Conservation (phyloP, 1,140 invertebrate genomes). For the Ericerus pela region DNA sequence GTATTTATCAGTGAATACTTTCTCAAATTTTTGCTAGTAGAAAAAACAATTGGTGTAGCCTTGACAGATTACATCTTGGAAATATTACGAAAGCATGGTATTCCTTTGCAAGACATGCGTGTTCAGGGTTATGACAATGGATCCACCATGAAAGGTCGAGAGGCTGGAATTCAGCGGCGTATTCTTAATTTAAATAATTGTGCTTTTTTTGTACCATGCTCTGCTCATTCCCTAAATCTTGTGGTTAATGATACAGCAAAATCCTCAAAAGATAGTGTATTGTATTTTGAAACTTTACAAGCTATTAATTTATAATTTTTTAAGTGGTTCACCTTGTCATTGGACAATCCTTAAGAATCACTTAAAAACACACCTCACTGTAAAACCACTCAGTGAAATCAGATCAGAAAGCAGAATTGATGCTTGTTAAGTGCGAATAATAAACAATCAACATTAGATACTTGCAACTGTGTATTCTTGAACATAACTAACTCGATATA, state of each 20-base stretch:
- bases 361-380: not conserved
- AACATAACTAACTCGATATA: too few relatives aligned
- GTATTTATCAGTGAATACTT: slow-evolving; percentile 23
- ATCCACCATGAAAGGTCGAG: slow-evolving; percentile 21
- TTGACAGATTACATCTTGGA: not conserved
- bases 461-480: too few relatives aligned
- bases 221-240: slow-evolving; percentile 28
- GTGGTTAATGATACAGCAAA: slow-evolving; percentile 26
- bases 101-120: slow-evolving; percentile 19
- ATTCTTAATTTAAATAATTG: slow-evolving; percentile 21
- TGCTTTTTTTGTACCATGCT: slow-evolving; percentile 24
- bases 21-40: slow-evolving; percentile 19
- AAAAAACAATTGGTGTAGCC: slow-evolving; percentile 6
- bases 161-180: slow-evolving; percentile 19
- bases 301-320: slow-evolving; percentile 22
- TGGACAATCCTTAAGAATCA: slow-evolving; percentile 16
- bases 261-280: slow-evolving; percentile 22
- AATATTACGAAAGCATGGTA: slow-evolving; percentile 8
- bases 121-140: slow-evolving; percentile 23
- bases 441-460: too few relatives aligned
- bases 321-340: slow-evolving; percentile 21
- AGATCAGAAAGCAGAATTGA: slow-evolving; percentile 19
- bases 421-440: too few relatives aligned
- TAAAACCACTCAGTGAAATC: slow-evolving; percentile 11
- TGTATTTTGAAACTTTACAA: slow-evolving; percentile 23